Base-by-base conservation (phyloP, 2,113 vertebrate species). In the Sciurus niger region DNA sequence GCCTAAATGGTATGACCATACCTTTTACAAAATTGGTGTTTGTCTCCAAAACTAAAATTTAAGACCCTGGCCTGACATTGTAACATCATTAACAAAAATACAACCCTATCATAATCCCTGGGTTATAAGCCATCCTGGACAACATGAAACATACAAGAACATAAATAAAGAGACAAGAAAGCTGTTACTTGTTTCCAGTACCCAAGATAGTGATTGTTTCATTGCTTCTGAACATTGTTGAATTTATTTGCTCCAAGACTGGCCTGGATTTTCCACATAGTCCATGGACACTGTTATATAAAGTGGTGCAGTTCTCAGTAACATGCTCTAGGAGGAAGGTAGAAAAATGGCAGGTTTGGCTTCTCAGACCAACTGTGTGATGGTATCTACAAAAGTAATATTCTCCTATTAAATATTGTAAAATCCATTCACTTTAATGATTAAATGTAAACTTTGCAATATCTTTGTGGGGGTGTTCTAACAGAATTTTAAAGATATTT, bases 31-130 rank as follows among this genome's bases (percentile, higher is more conserved):
- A 67, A 48, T 20, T 72, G 8, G 32, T 22, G 53, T 40, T 83
- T 87, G 46, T 28, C 25, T 90, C 37, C 17, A 87, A 16, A 78
- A 83, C 83, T 86, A 77, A 83, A 94, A 82, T 43, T n/a, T 76
- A 90, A 82, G 58, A 86, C 12, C 7, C 32, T 63, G 25, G 30
- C 28, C 20, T 63, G n/a, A 43, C 34, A 58, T 55, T 76, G 70
- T 7, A 85, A 58, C 22, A 88, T 73, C 77, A 43, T 24, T 25
- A 72, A 78, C 53, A 84, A 91, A 76, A 91, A 92, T 20, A 82
- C 96, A 94, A 72, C 18, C 7, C 10, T 14, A 40, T 92, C 34
- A n/a, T 46, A 83, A 78, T 73, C 53, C 37, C 55, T 89, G 32
- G 51, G 37, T 63, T 43, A 24, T 37, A 84, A 68, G 65, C 24